Evolutionary conservation across 2,888 invertebrate genomes (phyloP).

Genomic region (Aspidiotus rigidus): DNA sequence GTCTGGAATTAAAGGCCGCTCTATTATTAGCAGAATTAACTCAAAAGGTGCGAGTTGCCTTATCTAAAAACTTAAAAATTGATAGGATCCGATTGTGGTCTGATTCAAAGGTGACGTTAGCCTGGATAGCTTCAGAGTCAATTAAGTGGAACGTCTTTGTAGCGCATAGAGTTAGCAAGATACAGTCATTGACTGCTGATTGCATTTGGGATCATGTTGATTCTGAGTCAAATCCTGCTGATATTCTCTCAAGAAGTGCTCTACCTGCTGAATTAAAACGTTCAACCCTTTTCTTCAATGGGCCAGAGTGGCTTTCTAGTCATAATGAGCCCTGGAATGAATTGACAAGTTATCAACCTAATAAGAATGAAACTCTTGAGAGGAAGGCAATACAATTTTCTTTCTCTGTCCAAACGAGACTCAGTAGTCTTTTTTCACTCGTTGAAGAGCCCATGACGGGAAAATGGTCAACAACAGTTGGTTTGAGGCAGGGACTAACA

Average conservation of each 20-base stretch:
- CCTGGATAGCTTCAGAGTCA: constrained; percentile 38
- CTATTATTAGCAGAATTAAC: constrained; percentile 36
- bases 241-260: constrained; percentile 17
- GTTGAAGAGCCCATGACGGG: background rate
- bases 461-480: background rate
- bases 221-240: constrained; percentile 18
- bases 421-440: background rate
- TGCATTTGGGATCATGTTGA: constrained; percentile 28
- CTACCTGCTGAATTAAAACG: background rate
- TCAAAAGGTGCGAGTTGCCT: constrained; percentile 15
- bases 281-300: background rate
- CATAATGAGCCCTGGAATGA: background rate
- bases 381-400: background rate
- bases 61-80: constrained; percentile 14
- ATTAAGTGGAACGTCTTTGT: constrained; percentile 38
- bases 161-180: constrained; percentile 36
- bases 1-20: constrained; percentile 39
- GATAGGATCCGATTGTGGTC: constrained; percentile 32
- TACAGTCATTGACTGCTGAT: constrained; percentile 35
- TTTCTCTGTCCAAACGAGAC: background rate
- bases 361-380: background rate
- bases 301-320: background rate
- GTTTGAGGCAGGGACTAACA: too few species aligned
- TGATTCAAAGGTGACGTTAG: constrained; percentile 38
- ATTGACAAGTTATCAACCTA: too few species aligned